Conservation (phyloP, 2,888 invertebrate genomes). For the Schizaphis graminum region DNA sequence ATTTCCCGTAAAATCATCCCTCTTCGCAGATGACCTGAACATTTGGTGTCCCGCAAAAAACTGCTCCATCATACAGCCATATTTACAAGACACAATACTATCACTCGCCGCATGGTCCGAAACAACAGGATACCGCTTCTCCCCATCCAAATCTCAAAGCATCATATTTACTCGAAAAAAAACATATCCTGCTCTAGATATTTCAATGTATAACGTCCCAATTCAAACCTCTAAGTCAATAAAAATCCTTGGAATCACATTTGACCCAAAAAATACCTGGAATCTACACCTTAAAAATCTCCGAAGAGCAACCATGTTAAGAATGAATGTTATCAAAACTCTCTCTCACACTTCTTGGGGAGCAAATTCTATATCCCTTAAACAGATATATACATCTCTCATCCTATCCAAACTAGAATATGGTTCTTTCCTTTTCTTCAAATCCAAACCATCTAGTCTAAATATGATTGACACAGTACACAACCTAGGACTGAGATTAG, state of each 20-base stretch:
- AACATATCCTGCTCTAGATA: neutral
- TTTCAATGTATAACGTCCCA: neutral
- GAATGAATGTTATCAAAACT: too few relatives aligned
- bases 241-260: neutral
- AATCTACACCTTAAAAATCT: neutral
- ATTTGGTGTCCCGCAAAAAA: neutral
- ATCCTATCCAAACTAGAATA: neutral
- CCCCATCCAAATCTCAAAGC: neutral
- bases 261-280: neutral
- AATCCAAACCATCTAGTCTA: neutral
- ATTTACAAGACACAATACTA: neutral
- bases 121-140: neutral
- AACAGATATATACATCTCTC: neutral
- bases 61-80: neutral
- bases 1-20: neutral
- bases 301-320: neutral
- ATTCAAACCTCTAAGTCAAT: neutral
- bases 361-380: neutral
- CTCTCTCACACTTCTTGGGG: too few relatives aligned
- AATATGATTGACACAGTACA: conserved; percentile 3
- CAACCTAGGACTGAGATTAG: too few relatives aligned
- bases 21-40: neutral
- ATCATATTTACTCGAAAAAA: neutral
- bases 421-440: neutral
- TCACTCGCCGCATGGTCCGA: neutral